Evolutionary conservation across 1,140 invertebrate species (phyloP).

Genomic region (Cylas formicarius): DNA sequence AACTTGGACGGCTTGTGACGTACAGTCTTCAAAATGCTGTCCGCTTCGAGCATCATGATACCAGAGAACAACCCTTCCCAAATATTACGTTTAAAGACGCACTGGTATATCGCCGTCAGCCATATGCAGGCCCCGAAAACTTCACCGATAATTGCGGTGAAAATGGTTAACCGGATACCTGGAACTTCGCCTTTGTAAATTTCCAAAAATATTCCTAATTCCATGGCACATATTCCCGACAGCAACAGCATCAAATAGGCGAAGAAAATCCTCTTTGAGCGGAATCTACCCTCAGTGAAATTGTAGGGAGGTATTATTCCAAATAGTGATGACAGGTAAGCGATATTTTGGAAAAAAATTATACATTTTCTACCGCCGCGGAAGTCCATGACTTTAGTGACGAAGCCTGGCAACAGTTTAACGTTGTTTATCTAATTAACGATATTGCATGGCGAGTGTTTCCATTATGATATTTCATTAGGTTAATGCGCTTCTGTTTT

Average conservation of each 20-base stretch:
- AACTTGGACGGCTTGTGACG: conserved; percentile 1
- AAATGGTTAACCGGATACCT: conserved; percentile 8
- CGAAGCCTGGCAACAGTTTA: too few relatives aligned
- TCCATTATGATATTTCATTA: too few relatives aligned
- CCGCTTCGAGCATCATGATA: conserved; percentile 2
- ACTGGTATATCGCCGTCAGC: conserved; percentile 13
- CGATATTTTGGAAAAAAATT: conserved; percentile 8
- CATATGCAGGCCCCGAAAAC: conserved; percentile 14
- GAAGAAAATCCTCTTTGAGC: conserved; percentile 1
- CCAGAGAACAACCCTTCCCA: conserved; percentile 11
- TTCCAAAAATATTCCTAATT: too few relatives aligned
- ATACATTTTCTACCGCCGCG: conserved; percentile 12
- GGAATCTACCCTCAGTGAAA: conserved; percentile 8
- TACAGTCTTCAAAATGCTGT: conserved; percentile 5
- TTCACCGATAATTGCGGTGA: conserved; percentile 13
- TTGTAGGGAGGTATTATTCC: conserved; percentile 10
- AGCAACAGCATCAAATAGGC: conserved; percentile 8
- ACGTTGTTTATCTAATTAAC: too few relatives aligned
- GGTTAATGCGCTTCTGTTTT: too few relatives aligned
- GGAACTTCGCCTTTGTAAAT: too few relatives aligned
- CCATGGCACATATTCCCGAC: too few relatives aligned
- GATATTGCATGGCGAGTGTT: too few relatives aligned
- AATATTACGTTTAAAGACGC: conserved; percentile 6
- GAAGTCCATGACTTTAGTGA: conserved; percentile 4
- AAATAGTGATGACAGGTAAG: conserved; percentile 15